Percentiles rank a stretch among this genome's conserved stretches.
Conservation (phyloP, 2,888 invertebrate species). For the Xanthia icteritia region DNA sequence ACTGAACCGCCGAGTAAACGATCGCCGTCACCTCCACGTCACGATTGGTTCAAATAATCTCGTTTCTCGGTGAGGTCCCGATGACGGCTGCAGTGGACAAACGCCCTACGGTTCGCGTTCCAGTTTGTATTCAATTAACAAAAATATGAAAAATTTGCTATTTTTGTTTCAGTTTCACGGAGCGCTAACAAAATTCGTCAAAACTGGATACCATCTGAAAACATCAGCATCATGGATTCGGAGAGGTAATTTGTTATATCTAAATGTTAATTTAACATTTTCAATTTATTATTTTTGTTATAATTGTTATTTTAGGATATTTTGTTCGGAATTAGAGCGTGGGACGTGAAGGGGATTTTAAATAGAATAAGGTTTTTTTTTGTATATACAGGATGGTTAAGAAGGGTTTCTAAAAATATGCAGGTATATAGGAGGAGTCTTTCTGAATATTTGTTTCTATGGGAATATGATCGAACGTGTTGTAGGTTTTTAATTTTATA, state of each 20-base stretch:
- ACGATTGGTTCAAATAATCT: too few relatives aligned
- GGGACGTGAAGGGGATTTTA: neutral
- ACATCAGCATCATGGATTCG: constrained; percentile 81
- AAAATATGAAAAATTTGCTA: constrained; percentile 56
- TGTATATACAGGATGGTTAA: neutral
- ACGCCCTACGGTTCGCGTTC: neutral
- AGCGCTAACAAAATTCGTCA: constrained; percentile 67
- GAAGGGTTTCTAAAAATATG: neutral
- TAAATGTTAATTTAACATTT: neutral
- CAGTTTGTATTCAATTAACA: constrained; percentile 66
- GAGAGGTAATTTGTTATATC: constrained; percentile 78
- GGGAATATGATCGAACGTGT: neutral
- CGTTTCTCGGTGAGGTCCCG: too few relatives aligned
- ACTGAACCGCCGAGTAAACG: too few relatives aligned
- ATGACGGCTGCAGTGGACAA: too few relatives aligned
- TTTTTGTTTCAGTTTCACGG: constrained; percentile 70
- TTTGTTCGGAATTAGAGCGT: neutral
- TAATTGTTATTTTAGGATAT: constrained; percentile 3
- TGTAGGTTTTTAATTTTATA: neutral
- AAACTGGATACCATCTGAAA: constrained; percentile 79
- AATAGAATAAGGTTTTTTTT: too few relatives aligned
- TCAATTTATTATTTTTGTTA: neutral
- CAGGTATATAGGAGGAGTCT: neutral
- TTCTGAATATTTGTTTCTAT: neutral
- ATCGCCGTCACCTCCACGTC: too few relatives aligned